A percentile compares a stretch with the other conserved stretches of the same genome.
Conservation (phyloP, 2,888 invertebrate genomes). For the Hirtodrosophila trivittata region DNA sequence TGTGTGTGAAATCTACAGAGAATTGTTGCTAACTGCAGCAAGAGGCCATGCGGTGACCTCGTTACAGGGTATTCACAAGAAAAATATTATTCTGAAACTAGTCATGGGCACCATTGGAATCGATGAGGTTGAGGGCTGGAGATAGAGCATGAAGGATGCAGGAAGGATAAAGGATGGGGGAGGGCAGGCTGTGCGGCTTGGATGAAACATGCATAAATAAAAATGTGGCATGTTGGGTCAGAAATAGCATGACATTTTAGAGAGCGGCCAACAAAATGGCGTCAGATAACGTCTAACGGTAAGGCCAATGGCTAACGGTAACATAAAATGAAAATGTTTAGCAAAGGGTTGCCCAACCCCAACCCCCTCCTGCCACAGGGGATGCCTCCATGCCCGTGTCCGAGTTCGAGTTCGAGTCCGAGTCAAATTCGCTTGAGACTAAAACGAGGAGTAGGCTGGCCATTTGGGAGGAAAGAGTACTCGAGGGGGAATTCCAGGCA, state of each 20-base stretch:
- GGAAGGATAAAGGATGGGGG: not conserved
- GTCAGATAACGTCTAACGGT: constrained; percentile 58
- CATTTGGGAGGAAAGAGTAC: too few species aligned
- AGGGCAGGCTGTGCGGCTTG: not conserved
- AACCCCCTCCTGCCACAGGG: constrained; percentile 2
- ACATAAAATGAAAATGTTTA: constrained; percentile 71
- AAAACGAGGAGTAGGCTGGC: not conserved
- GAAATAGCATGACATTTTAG: constrained; percentile 76
- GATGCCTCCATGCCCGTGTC: constrained; percentile 6
- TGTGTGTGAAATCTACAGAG: too few species aligned
- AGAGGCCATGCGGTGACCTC: too few species aligned
- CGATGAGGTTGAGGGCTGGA: not conserved
- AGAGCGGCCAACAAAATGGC: constrained; percentile 68
- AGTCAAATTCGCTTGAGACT: constrained; percentile 20
- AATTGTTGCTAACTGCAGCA: too few species aligned
- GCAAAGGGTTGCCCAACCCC: constrained; percentile 54
- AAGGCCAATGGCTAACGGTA: constrained; percentile 15
- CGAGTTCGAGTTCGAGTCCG: constrained; percentile 4
- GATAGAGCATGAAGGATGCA: not conserved
- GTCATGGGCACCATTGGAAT: not conserved
- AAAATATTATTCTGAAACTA: constrained; percentile 14
- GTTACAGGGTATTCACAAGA: constrained; percentile 19
- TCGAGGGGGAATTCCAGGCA: too few species aligned
- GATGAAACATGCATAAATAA: constrained; percentile 71
- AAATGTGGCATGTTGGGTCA: constrained; percentile 79